A percentile compares a stretch with the other conserved stretches of the same genome.
Conservation (phyloP, 2,797 vertebrate species). For the Lagocephalus sceleratus region DNA sequence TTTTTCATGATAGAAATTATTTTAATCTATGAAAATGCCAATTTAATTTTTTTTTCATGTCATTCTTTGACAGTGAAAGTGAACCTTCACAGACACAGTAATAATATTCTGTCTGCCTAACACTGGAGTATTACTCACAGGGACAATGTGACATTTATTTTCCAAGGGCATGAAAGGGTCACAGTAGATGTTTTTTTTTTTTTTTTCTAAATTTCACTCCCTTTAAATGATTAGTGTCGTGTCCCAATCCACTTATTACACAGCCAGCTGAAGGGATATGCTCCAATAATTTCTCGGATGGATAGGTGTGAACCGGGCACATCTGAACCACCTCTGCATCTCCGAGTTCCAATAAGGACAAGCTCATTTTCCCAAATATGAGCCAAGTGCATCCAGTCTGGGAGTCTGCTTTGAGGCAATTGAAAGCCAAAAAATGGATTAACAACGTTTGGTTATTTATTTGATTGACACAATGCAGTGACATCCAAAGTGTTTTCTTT, state of each 20-base stretch:
- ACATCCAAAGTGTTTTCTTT: conserved; percentile 57
- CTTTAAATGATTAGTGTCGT: conserved; percentile 58
- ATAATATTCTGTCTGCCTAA: no score
- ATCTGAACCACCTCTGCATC: conserved; percentile 48
- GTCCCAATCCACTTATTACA: conserved; percentile 65
- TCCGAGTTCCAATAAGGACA: conserved; percentile 35
- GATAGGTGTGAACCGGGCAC: conserved; percentile 42
- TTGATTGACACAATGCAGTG: conserved; percentile 53
- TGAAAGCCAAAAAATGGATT: conserved; percentile 51
- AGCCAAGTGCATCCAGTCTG: conserved; percentile 44
- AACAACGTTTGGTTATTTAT: conserved; percentile 54
- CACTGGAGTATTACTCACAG: no score
- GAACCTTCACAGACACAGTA: no score
- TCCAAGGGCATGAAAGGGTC: no score
- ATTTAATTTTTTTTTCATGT: no score
- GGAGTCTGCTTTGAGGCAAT: conserved; percentile 42
- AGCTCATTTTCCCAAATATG: conserved; percentile 48
- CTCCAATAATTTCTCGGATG: conserved; percentile 68
- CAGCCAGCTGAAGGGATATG: conserved; percentile 53
- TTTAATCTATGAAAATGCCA: no score
- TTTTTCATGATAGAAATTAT: no score
- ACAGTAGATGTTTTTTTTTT: conserved; percentile 2
- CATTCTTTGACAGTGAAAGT: no score
- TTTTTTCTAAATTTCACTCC: conserved; percentile 21
- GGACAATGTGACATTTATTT: no score